Conservation (phyloP, 2,888 invertebrate genomes). For the Mesoligia furuncula region DNA sequence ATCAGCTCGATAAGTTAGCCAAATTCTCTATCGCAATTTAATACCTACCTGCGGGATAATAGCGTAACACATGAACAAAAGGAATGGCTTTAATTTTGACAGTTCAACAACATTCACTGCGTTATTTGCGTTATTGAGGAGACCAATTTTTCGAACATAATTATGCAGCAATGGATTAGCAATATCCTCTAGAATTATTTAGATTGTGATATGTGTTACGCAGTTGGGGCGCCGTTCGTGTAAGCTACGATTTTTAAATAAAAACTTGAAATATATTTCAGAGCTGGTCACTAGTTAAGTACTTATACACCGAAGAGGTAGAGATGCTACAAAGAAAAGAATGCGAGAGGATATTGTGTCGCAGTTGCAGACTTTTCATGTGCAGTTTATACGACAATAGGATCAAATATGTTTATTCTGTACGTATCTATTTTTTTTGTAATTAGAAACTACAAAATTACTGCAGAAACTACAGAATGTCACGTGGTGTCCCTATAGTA, state of each 20-base stretch:
- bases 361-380: slow-evolving; percentile 45
- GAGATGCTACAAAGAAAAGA: slow-evolving; percentile 41
- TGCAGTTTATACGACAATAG: slow-evolving; percentile 37
- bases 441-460: background rate
- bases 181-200: background rate
- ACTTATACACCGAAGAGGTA: slow-evolving; percentile 52
- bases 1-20: background rate
- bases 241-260: background rate
- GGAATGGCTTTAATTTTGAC: too few relatives aligned
- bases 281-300: slow-evolving; percentile 57
- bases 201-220: background rate
- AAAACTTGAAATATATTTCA: slow-evolving; percentile 35
- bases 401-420: slow-evolving; percentile 33
- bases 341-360: slow-evolving; percentile 33
- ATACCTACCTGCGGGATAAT: background rate
- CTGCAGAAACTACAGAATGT: background rate
- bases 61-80: too few relatives aligned
- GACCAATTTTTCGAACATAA: background rate
- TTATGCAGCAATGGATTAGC: too few relatives aligned
- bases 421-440: slow-evolving; percentile 32
- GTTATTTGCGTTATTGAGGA: background rate
- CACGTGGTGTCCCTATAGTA: background rate
- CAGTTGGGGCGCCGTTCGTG: background rate
- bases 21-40: background rate
- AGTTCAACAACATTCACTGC: background rate